phyloP scores from a whole-genome alignment of 1,140 invertebrate species.

The Aphis gossypii region DNA sequence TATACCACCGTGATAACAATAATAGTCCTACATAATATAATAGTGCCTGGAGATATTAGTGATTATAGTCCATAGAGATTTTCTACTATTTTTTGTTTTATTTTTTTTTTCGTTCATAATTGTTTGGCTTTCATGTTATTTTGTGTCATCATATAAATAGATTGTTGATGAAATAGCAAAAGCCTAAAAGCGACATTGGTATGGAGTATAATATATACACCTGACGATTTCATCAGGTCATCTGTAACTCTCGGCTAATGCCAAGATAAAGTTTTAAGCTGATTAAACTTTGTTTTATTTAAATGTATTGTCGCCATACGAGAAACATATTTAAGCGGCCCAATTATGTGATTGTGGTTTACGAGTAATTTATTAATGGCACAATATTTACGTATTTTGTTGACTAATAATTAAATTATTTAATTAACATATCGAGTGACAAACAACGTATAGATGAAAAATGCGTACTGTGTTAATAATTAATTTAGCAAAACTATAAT shows the following conservation, averaged over 20 bases:
- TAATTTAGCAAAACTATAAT: not conserved
- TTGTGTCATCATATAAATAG: too few species aligned
- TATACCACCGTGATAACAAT: not conserved
- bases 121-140: too few species aligned
- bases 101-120: too few species aligned
- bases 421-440: not conserved
- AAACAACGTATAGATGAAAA: not conserved
- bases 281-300: slow-evolving; percentile 11
- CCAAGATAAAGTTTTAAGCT: not conserved
- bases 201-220: not conserved
- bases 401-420: not conserved
- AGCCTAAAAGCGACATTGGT: not conserved
- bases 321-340: not conserved
- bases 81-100: not conserved
- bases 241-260: not conserved
- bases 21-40: not conserved
- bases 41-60: not conserved
- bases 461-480: not conserved
- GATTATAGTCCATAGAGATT: not conserved
- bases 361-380: not conserved
- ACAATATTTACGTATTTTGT: not conserved
- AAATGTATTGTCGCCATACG: not conserved
- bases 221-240: not conserved
- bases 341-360: not conserved
- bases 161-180: too few species aligned